Evolutionary conservation across 2,113 vertebrate genomes (phyloP), one percentile per base, ranked within the genome.

Genomic region (Montifringilla adamsi): DNA sequence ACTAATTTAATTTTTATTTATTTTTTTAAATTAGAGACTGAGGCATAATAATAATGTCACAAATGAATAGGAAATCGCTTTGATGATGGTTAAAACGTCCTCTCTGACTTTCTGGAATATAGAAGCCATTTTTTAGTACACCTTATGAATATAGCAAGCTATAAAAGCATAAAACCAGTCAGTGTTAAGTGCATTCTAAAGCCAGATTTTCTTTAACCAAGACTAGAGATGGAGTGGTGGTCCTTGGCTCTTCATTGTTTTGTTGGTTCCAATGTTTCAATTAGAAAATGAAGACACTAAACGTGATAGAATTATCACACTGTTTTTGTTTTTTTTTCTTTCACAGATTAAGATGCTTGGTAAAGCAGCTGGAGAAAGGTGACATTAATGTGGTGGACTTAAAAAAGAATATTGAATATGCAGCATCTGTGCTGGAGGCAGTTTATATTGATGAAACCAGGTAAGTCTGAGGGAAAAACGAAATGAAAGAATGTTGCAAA

Each of bases 381-480:
- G 99, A 99, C 21, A 98, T 99, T 83, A 99, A 99, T 62, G 90
- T 99, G 10, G 97, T 98, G 52, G 99, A 99, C 81, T 98, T 99
- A 70, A 99, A 99, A 97, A 98, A 99, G 97, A 99, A 99, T 93
- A 99, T 99, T 88, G 99, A 99, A 97, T 98, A 99, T 95, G 99
- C 99, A 17, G 99, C 99, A 1, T 98, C 99, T 35, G 99, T 99
- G 88, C 83, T 99, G 98, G 99, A 99, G 93, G 98, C 99, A 0
- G 99, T 99, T 84, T 99, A 99, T 97, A 99, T 99, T 0, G 99
- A 99, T n/a, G 99, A 99, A 98, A 99, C 99, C 80, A 98, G 98
- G 99, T 99, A 93, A 91, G 89, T 85, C 58, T 50, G 33, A 44
- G 39, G 11, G 22, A 6, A 0, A 2, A 22, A 4, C n/a, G 15